Percentiles rank a stretch among this genome's conserved stretches.
phyloP scores from a whole-genome alignment of 92 coral and sea anemone genomes.

The Palythoa grandiflora region DNA sequence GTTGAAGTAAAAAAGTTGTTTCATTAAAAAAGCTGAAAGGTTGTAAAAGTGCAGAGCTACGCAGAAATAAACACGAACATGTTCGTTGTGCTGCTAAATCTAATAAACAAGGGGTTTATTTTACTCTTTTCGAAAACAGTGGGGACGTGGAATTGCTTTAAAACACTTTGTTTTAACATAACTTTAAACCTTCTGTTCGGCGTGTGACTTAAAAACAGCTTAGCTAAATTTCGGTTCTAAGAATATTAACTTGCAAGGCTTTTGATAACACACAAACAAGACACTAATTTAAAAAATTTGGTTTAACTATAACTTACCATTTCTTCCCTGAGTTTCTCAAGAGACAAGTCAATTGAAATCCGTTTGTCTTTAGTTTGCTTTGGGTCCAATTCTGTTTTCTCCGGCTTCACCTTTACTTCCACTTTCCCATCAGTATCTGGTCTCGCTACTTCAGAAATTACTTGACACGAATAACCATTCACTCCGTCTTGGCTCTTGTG shows the following conservation, averaged over 20 bases:
- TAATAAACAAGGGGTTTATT: too few relatives aligned
- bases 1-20: not conserved
- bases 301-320: constrained; percentile 57
- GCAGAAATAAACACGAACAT: not conserved
- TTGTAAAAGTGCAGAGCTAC: constrained; percentile 7
- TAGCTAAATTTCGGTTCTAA: not conserved
- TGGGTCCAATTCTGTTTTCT: not conserved
- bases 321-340: constrained; percentile 67
- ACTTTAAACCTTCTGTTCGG: too few relatives aligned
- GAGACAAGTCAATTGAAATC: constrained; percentile 62
- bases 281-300: not conserved
- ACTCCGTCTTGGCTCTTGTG: not conserved
- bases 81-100: too few relatives aligned
- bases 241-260: not conserved
- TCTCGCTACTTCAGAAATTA: constrained; percentile 10
- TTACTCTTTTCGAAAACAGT: too few relatives aligned
- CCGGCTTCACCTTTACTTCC: not conserved
- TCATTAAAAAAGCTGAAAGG: constrained; percentile 10
- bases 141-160: too few relatives aligned
- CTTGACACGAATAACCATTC: constrained; percentile 13
- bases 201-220: too few relatives aligned
- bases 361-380: constrained; percentile 15
- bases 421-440: not conserved
- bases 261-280: not conserved
- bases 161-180: too few relatives aligned